These are phyloP conservation scores for Corythoichthys haematopterus DNA, from an alignment of 2,113 vertebrate genomes.

Conservation along the genomic window DNA sequence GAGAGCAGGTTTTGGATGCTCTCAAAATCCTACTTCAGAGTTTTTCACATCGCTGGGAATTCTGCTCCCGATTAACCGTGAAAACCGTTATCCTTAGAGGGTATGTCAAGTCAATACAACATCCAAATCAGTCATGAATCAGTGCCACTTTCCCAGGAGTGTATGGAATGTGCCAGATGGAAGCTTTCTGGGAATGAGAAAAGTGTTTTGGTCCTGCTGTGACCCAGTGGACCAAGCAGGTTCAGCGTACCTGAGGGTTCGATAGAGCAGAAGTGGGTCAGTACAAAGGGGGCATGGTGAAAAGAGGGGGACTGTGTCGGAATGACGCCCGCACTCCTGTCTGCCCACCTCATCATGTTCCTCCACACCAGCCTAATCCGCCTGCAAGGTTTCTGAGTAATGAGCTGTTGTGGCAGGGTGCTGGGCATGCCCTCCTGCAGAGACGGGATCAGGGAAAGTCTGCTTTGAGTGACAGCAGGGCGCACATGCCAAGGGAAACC, in stretches of 20 bases:
- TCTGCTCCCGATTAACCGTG: no score
- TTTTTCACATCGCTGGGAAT: no score
- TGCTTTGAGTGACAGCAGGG: conserved; percentile 59
- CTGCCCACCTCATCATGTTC: conserved; percentile 45
- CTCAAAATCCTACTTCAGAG: no score
- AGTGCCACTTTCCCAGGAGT: conserved; percentile 53
- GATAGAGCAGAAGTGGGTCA: conserved; percentile 64
- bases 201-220: conserved; percentile 57
- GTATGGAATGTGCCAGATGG: conserved; percentile 52
- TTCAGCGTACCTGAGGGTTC: conserved; percentile 53
- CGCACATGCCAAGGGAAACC: conserved; percentile 55
- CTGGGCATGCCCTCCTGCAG: conserved; percentile 51
- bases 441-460: conserved; percentile 59
- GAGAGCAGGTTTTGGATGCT: no score
- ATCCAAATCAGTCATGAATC: conserved; percentile 24
- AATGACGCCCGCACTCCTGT: conserved; percentile 40
- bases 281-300: conserved; percentile 28
- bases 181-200: conserved; percentile 41
- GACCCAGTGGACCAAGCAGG: conserved; percentile 53
- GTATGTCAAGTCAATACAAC: conserved; percentile 16
- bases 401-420: conserved; percentile 63
- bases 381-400: conserved; percentile 58
- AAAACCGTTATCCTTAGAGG: neutral
- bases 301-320: conserved; percentile 54
- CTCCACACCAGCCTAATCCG: conserved; percentile 54